These are phyloP conservation scores for Bufo gargarizans DNA, from an alignment of 2,113 vertebrate genomes.

Conservation along the genomic window DNA sequence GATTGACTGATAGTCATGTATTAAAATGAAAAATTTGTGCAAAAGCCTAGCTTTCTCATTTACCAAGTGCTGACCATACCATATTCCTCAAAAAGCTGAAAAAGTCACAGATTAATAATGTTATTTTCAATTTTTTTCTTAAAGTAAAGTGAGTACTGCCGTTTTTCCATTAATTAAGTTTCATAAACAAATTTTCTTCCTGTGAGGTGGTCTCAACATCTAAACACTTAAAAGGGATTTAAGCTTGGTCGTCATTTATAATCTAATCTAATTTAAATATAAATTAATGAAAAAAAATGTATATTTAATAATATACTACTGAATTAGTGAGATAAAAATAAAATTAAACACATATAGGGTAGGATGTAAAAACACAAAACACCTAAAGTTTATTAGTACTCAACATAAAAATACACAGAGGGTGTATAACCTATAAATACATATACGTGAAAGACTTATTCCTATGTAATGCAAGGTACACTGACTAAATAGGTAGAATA, in stretches of 20 bases:
- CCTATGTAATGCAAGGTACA: no score
- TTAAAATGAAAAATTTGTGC: conserved; percentile 18
- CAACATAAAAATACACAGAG: no score
- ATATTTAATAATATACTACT: no score
- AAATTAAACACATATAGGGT: no score
- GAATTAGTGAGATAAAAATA: no score
- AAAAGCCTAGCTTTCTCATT: neutral
- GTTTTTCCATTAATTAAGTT: neutral
- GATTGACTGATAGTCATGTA: conserved; percentile 40
- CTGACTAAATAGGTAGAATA: no score
- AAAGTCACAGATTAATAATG: neutral
- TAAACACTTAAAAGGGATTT: no score
- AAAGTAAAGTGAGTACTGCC: neutral
- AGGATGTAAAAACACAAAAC: no score
- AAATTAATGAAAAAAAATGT: no score
- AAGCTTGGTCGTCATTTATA: neutral
- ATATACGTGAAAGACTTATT: no score
- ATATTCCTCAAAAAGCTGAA: neutral
- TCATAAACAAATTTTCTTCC: neutral
- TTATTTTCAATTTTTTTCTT: neutral
- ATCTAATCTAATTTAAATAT: neutral
- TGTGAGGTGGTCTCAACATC: neutral
- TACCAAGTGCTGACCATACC: conserved; percentile 1
- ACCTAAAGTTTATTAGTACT: no score
- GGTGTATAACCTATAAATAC: no score